A percentile compares a stretch with the other conserved stretches of the same genome.
Conservation (phyloP, 2,113 vertebrate genomes). For the Chamaetylas fuelleborni region DNA sequence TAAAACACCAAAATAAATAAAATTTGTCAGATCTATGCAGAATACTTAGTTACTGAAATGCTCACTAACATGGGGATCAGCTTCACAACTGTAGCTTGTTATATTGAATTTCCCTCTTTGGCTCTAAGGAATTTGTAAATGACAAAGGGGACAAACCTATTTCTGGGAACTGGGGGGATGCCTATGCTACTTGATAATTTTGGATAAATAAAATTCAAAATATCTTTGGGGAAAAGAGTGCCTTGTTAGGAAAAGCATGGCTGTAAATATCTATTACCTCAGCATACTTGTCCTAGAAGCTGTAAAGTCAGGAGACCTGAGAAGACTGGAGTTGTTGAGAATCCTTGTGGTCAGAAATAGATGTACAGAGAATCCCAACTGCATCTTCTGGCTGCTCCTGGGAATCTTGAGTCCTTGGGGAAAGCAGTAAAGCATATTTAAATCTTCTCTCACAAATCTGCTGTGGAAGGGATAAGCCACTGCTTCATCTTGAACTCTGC, state of each 20-base stretch:
- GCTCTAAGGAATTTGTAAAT: not conserved
- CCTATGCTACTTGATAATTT: not conserved
- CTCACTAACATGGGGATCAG: not conserved
- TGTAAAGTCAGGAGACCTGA: not conserved
- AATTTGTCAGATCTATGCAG: not conserved
- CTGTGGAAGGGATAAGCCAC: not conserved
- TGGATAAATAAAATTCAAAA: not conserved
- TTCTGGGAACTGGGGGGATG: not conserved
- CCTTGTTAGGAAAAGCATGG: not conserved
- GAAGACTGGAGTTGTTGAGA: not conserved
- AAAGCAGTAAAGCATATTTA: conserved; percentile 13
- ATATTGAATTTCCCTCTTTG: not conserved
- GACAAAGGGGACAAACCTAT: not conserved
- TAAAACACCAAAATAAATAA: not conserved
- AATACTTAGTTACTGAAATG: not conserved
- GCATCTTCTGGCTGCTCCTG: not conserved
- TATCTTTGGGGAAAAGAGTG: not conserved
- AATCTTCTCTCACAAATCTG: conserved; percentile 10
- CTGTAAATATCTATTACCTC: not conserved
- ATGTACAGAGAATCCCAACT: not conserved
- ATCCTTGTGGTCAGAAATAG: not conserved
- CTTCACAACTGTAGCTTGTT: not conserved
- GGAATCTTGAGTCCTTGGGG: not conserved
- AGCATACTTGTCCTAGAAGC: not conserved
- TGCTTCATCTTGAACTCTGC: not conserved